Evolutionary conservation across 2,797 vertebrate species (phyloP).

Genomic region (Uromys caudimaculatus): DNA sequence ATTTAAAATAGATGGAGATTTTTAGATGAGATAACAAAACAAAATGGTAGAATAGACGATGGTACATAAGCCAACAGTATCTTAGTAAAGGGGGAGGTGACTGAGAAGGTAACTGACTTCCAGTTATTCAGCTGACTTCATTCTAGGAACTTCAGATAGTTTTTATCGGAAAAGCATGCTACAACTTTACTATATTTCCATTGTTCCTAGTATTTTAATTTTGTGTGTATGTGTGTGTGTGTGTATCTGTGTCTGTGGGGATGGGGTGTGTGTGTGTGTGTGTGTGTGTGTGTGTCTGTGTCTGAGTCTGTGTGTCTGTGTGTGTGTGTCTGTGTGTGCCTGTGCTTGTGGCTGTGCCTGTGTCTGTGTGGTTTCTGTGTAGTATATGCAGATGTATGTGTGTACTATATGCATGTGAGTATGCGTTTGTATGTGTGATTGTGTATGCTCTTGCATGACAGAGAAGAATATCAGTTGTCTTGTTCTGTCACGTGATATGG

Average conservation of each 20-base stretch:
- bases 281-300: background rate
- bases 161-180: background rate
- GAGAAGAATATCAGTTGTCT: background rate
- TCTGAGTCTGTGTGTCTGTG: background rate
- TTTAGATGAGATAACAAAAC: background rate
- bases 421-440: background rate
- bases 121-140: background rate
- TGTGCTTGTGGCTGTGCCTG: background rate
- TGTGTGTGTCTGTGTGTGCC: rapidly evolving
- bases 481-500: background rate
- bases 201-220: background rate
- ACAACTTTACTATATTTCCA: background rate
- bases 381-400: background rate
- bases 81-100: background rate
- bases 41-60: no score
- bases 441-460: background rate
- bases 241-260: background rate
- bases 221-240: background rate
- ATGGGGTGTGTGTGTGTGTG: background rate
- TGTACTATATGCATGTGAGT: background rate
- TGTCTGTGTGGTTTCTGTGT: background rate
- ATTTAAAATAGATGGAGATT: background rate
- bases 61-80: background rate
- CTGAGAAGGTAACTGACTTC: background rate
- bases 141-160: background rate